Evolutionary conservation across 2,888 invertebrate genomes (phyloP).

Genomic region (Rhopalosiphum nymphaeae): DNA sequence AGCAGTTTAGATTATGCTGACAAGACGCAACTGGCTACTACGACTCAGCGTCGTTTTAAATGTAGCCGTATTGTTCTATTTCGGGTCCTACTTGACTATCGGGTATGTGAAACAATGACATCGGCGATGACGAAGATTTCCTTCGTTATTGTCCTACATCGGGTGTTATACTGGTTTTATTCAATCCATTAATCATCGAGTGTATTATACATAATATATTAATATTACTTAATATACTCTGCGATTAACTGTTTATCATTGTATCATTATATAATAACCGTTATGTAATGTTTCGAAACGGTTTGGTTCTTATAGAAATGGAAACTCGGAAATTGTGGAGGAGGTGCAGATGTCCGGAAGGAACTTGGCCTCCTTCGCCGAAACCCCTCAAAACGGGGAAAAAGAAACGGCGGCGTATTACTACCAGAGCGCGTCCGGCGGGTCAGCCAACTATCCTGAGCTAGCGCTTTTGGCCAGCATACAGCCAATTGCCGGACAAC

Average conservation of each 20-base stretch:
- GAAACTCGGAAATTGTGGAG: constrained; percentile 68
- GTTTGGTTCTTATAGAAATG: constrained; percentile 65
- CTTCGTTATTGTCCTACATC: background rate
- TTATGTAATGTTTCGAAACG: background rate
- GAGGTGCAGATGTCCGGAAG: constrained; percentile 65
- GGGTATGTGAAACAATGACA: constrained; percentile 68
- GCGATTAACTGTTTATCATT: background rate
- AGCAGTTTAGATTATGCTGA: constrained; percentile 70
- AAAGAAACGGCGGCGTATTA: constrained; percentile 44
- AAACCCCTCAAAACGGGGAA: constrained; percentile 49
- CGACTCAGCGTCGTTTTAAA: constrained; percentile 82
- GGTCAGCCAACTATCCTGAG: constrained; percentile 52
- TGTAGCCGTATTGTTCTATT: constrained; percentile 79
- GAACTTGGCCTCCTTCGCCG: constrained; percentile 63
- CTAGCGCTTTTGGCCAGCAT: constrained; percentile 55
- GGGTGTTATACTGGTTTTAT: background rate
- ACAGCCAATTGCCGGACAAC: constrained; percentile 59
- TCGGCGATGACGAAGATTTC: background rate
- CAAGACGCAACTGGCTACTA: constrained; percentile 79
- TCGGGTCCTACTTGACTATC: constrained; percentile 77
- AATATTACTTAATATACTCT: too few relatives aligned
- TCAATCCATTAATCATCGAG: background rate
- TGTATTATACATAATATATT: background rate
- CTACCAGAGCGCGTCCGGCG: constrained; percentile 51
- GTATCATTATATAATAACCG: background rate